These are phyloP conservation scores for Dendrocopos noguchii DNA, from an alignment of 2,113 vertebrate genomes.

Conservation along the genomic window DNA sequence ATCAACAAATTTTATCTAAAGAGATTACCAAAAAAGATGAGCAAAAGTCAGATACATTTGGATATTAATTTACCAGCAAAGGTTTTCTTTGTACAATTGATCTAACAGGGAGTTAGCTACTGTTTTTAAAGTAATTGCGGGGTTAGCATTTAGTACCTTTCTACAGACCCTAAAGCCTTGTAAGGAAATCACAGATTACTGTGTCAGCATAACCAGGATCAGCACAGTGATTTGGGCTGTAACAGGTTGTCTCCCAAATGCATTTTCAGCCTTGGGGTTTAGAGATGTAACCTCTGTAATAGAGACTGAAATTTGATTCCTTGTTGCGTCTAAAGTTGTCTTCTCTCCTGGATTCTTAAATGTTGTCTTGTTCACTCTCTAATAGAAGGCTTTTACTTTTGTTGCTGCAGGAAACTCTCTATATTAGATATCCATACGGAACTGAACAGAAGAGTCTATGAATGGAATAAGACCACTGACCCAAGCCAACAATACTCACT, in stretches of 20 bases:
- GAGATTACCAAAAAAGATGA: neutral
- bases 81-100: neutral
- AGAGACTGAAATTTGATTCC: neutral
- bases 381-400: constrained; percentile 9
- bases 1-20: neutral
- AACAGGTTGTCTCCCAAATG: neutral
- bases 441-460: constrained; percentile 80
- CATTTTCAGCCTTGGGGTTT: neutral
- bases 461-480: constrained; percentile 76
- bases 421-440: constrained; percentile 84
- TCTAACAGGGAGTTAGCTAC: neutral
- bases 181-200: neutral
- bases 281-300: neutral
- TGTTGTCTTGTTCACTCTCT: neutral
- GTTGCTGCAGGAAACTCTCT: constrained; percentile 76
- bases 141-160: neutral
- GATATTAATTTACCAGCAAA: neutral
- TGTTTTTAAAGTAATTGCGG: neutral
- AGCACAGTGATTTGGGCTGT: neutral
- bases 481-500: constrained; percentile 72
- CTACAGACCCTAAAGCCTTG: neutral
- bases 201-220: neutral
- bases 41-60: neutral
- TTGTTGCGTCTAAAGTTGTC: neutral
- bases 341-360: neutral